Percentiles rank a stretch among this genome's conserved stretches.
Conservation (phyloP, 2,888 invertebrate species). For the Melinaea marsaeus region DNA sequence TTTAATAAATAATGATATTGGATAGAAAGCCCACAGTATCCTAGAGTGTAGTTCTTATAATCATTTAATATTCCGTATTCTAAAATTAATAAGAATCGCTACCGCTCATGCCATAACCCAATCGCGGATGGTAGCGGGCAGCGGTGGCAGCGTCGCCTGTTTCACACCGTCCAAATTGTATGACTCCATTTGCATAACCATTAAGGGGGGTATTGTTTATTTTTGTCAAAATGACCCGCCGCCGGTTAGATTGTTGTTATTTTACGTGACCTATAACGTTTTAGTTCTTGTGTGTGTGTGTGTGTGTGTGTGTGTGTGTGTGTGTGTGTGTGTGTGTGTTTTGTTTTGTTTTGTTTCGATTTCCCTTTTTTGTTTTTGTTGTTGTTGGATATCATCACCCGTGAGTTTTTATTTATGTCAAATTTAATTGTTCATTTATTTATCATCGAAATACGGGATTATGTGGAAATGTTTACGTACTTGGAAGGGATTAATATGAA, state of each 20-base stretch:
- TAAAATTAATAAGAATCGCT: conserved; percentile 7
- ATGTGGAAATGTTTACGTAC: too few species aligned
- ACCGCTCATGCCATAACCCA: conserved; percentile 15
- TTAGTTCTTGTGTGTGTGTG: neutral
- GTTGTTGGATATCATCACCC: neutral
- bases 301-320: neutral
- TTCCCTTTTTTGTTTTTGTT: conserved; percentile 1
- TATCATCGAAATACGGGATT: too few species aligned
- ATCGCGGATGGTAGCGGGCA: conserved; percentile 24
- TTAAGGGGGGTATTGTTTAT: conserved; percentile 36
- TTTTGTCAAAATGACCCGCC: conserved; percentile 21
- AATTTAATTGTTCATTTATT: too few species aligned
- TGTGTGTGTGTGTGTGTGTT: neutral
- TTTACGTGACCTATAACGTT: conserved; percentile 8
- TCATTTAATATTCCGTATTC: too few species aligned
- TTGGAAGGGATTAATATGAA: too few species aligned
- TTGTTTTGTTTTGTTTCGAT: neutral
- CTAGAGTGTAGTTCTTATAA: too few species aligned
- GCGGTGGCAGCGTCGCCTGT: conserved; percentile 22
- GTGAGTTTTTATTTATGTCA: too few species aligned
- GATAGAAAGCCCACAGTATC: too few species aligned
- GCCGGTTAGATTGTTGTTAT: conserved; percentile 16
- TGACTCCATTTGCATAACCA: conserved; percentile 42
- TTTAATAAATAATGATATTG: too few species aligned
- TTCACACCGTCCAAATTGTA: conserved; percentile 37